Evolutionary conservation across 2,888 invertebrate species (phyloP).

Genomic region (Pyrgus malvae): DNA sequence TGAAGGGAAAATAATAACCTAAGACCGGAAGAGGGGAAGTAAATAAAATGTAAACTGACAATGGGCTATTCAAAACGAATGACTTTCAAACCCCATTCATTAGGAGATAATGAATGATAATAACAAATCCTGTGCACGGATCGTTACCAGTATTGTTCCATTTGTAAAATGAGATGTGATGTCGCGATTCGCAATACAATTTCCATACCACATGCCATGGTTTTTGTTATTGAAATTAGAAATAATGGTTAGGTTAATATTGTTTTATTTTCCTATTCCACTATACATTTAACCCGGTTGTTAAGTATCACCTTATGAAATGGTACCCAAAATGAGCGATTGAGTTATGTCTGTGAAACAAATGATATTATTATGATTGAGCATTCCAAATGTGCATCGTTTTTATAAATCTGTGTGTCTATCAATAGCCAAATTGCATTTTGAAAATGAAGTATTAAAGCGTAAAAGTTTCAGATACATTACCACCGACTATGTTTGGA

Average conservation of each 20-base stretch:
- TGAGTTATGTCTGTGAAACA: too few species aligned
- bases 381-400: too few species aligned
- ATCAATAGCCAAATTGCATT: constrained; percentile 16
- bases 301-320: too few species aligned
- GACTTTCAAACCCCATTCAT: constrained; percentile 22
- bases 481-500: constrained; percentile 66
- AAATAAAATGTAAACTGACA: constrained; percentile 13
- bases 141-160: constrained; percentile 22
- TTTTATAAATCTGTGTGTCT: constrained; percentile 74
- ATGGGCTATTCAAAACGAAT: constrained; percentile 11
- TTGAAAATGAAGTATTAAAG: constrained; percentile 40
- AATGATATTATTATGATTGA: too few species aligned
- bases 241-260: too few species aligned
- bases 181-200: constrained; percentile 12
- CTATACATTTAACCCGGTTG: too few species aligned
- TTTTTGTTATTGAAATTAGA: constrained; percentile 7
- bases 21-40: constrained; percentile 14
- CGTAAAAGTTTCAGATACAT: constrained; percentile 56
- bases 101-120: constrained; percentile 21
- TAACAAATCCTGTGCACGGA: constrained; percentile 21
- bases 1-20: neutral
- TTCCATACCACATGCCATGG: constrained; percentile 10
- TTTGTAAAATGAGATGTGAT: constrained; percentile 3
- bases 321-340: too few species aligned
- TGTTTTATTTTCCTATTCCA: too few species aligned